These are phyloP conservation scores for Anguilla anguilla DNA, from an alignment of 2,797 vertebrate genomes.

Conservation along the genomic window DNA sequence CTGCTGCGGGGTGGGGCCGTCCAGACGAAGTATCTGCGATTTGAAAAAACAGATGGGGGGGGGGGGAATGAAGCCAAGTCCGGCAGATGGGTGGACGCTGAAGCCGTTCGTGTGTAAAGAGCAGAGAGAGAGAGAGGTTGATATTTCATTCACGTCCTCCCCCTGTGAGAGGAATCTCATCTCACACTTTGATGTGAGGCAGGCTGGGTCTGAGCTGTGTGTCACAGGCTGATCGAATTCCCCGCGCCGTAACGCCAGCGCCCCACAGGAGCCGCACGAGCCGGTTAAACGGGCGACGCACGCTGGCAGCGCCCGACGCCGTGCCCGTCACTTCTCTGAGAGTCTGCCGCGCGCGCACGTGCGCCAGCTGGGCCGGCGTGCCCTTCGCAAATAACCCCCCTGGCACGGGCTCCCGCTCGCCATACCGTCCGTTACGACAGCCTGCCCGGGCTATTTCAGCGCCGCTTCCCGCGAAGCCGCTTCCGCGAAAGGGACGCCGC, in stretches of 20 bases:
- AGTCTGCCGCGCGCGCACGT: neutral
- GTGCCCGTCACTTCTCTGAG: neutral
- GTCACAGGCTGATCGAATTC: slow-evolving; percentile 1
- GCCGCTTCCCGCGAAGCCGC: neutral
- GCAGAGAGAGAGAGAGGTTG: neutral
- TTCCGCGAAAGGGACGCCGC: neutral
- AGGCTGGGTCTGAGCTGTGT: neutral
- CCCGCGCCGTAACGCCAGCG: neutral
- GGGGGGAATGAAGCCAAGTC: neutral
- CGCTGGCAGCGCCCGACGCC: neutral
- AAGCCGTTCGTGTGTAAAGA: neutral
- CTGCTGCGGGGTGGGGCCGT: neutral
- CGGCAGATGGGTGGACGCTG: neutral
- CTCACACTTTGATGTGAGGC: neutral
- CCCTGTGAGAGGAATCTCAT: neutral
- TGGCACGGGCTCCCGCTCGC: neutral
- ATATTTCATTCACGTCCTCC: slow-evolving; percentile 12
- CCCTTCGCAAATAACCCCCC: neutral
- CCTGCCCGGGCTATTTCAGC: slow-evolving; percentile 2
- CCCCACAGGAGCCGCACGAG: neutral
- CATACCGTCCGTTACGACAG: neutral
- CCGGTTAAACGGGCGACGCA: neutral
- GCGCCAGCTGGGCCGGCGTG: neutral
- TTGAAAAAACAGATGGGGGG: neutral
- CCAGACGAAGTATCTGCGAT: neutral